Evolutionary conservation across 1,140 invertebrate species (phyloP).

Genomic region (Ceratina japonica): DNA sequence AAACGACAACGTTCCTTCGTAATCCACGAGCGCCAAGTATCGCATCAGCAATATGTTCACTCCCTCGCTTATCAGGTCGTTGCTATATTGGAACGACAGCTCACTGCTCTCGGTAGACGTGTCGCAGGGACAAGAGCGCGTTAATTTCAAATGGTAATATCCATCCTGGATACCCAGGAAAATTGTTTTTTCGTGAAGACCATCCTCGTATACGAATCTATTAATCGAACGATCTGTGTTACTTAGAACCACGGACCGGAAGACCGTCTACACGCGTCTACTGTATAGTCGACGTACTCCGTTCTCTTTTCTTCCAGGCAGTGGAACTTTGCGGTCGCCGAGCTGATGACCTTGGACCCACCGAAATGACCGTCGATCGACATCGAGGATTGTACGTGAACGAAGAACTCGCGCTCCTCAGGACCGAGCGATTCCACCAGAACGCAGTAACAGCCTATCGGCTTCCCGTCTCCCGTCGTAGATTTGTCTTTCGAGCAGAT

Average conservation of each 20-base stretch:
- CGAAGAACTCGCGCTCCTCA: constrained; percentile 51
- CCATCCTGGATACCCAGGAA: constrained; percentile 51
- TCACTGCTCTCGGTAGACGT: constrained; percentile 42
- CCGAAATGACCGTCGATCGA: constrained; percentile 62
- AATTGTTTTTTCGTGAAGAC: constrained; percentile 61
- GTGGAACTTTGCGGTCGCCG: constrained; percentile 57
- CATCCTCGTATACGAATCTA: constrained; percentile 62
- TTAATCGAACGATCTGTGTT: neutral
- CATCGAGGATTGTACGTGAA: constrained; percentile 64
- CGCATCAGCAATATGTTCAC: constrained; percentile 82
- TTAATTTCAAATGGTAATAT: constrained; percentile 57
- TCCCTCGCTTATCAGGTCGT: constrained; percentile 81
- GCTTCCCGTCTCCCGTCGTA: constrained; percentile 23
- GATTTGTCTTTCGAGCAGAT: constrained; percentile 57
- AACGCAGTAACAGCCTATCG: constrained; percentile 66
- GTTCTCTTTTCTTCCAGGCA: constrained; percentile 71
- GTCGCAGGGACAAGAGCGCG: constrained; percentile 58
- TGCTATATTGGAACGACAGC: constrained; percentile 45
- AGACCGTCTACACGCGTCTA: neutral
- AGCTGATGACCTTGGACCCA: constrained; percentile 64
- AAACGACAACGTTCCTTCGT: constrained; percentile 79
- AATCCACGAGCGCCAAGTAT: constrained; percentile 80
- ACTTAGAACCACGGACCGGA: neutral
- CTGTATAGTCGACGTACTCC: constrained; percentile 59
- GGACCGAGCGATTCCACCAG: constrained; percentile 60